Base-by-base conservation (phyloP, 2,888 invertebrate species). In the Chaetogeoica ovagalla region DNA sequence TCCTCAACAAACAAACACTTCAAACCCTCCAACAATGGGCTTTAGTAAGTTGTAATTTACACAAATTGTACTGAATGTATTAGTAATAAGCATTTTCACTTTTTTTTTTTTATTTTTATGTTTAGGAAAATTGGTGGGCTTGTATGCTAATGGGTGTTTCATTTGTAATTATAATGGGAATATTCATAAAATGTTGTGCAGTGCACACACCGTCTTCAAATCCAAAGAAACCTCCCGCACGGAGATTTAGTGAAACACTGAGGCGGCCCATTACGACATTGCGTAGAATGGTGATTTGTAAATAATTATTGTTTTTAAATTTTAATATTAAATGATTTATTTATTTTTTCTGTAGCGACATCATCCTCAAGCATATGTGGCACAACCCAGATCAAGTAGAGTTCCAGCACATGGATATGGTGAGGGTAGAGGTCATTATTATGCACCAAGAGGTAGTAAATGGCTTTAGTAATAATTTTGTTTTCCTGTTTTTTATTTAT, bases 161-260 rank as follows among this genome's bases (percentile, higher is more conserved):
- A 81, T 93, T 98, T 86, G 91, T 98, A 77, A 92, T 98, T 84
- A 91, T 97, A 85, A 98, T 99, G 98, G 98, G 96, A 77, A 89
- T 96, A 81, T 99, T 99, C 87, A 98, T 99, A 85, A 98, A 99
- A 87, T 97, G 98, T 87, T 99, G 98, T 87, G 99, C 99, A 52
- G 99, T 99, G 75, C 98, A 99, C 88, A 99, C 99, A 77, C 99
- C 99, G 43, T 97, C 97, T 81, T 97, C 96, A 83, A 99, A 99
- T 89, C 99, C 99, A 9, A 97, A 97, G 87, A 94, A 97, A 85
- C 93, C 96, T 79, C 96, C 98, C 0, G 97, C 98, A 15, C 91
- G 97, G 84, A 92, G 97, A 83, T 90, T 99, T 84, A 94, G 95
- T 83, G 97, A 98, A 86, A 96, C 97, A 8, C 88, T 96, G 43